Evolutionary conservation across 1,140 invertebrate species (phyloP), one percentile per base, ranked within the genome.

Genomic region (Scaptomyza graminum): DNA sequence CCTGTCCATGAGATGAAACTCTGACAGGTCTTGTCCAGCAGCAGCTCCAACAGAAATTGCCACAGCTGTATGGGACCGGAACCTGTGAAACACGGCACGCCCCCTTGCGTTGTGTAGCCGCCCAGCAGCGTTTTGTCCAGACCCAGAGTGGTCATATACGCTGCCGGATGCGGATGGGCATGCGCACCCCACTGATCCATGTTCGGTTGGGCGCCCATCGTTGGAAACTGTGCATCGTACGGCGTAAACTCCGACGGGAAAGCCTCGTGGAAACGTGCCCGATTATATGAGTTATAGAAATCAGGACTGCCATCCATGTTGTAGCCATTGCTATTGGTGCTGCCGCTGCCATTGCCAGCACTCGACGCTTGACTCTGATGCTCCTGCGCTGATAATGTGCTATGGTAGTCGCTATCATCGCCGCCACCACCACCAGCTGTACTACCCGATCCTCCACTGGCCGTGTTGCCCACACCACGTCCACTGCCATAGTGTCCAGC

Each of bases 1-100:
- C 98, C 98, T 4, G 98, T 99, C 98, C 98, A 99, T 65, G 97
- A 97, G 87, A 99, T 99, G 91, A 99, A 99, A 22, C 95, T 95
- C 92, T 99, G 97, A 93, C 98, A 99, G 47, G 96, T 95, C 92
- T 99, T 99, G 93, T 99, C 98, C 56, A 98, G 99, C 25, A 99
- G 93, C 25, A 99, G 94, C 92, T 99, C 98, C 57, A 99, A 93
- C 39, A 99, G 93, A 93, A 99, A 99, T 93, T 99, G 98, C 98
- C 98, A 99, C 79, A 99, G 93, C 90, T 98, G 97, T 90, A 98
- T 98, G 4, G 97, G 97, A 9, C 97, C 97, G 64, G 97, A 97
- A 71, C 97, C 97, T 92, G 92, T 84, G 62, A 92, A 92, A 44
- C 90, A 91, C 5, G 91, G 91, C 41, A 92, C 87, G 12, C 91